phyloP scores from a whole-genome alignment of 2,888 invertebrate genomes.

The Zygogramma bicolorata region DNA sequence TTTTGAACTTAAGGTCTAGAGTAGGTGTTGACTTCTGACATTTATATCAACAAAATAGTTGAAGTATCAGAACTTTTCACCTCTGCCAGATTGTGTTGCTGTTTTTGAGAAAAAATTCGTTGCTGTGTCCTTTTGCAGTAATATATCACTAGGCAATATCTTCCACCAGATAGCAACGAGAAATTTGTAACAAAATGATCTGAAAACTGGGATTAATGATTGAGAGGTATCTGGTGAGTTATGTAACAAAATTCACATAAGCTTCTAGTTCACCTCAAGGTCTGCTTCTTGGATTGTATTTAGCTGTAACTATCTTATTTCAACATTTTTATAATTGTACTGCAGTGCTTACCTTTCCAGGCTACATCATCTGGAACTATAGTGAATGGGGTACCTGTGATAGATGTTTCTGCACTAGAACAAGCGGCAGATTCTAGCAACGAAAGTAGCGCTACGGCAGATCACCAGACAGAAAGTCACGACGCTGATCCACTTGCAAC shows the following conservation, averaged over 20 bases:
- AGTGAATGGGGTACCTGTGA: conserved; percentile 66
- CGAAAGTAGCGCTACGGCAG: conserved; percentile 63
- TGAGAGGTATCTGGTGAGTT: conserved; percentile 6
- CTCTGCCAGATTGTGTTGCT: conserved; percentile 2
- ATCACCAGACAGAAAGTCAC: conserved; percentile 63
- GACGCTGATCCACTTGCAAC: conserved; percentile 69
- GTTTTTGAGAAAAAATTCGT: background rate
- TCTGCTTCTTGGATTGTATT: too few species aligned
- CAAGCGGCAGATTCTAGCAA: conserved; percentile 72
- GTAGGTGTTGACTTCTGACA: background rate
- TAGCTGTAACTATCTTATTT: background rate
- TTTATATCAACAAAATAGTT: conserved; percentile 6
- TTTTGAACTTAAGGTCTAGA: background rate
- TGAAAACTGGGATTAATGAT: background rate
- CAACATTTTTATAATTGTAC: background rate
- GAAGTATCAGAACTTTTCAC: background rate
- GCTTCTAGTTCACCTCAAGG: background rate
- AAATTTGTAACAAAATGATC: background rate
- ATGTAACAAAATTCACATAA: background rate
- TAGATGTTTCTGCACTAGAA: conserved; percentile 69
- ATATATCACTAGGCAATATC: conserved; percentile 5
- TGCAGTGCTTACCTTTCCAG: conserved; percentile 46
- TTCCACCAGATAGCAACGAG: background rate
- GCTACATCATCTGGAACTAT: conserved; percentile 56
- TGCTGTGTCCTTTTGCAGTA: background rate